Base-by-base conservation (phyloP, 1,140 invertebrate genomes). In the Harpegnathos saltator region DNA sequence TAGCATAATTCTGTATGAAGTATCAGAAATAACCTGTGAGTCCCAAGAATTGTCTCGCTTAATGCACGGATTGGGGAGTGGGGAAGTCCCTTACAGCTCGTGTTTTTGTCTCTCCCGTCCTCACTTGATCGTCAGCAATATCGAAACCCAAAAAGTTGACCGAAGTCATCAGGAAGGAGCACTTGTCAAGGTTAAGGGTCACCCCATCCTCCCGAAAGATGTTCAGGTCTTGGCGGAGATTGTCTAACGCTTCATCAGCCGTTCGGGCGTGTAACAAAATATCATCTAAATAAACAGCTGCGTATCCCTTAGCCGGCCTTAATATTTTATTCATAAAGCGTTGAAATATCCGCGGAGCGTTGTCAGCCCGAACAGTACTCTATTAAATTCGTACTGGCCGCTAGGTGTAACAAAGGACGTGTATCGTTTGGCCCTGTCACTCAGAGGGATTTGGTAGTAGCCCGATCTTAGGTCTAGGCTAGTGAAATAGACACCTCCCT, bases 21-120 rank as follows among this genome's bases (percentile, higher is more conserved):
- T 48, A n/a, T 0, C 72, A 15, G 14, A 74, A 61, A 48, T 81
- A 89, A 12, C 56, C 56, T 22, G 44, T 62, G 19, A 77, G 26
- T 17, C 87, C 83, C 15, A 91, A 24, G 50, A 89, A 91, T 33
- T 52, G 81, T 11, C 82, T 82, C 11, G 91, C 26, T 69, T 84
- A 2, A 78, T 85, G 85, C 4, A 59, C 58, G 19, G 61, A 56
- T 1, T 26, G 9, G 1, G 48, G 48, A 2, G 14, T 26, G 11
- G 66, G 48, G 7, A 44, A 69, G 5, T 69, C 29, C 3, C 11
- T 15, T 1, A 54, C 48, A 0, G 56, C 26, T 22, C 50, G 14
- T 17, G 52, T 61, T 48, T 74, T 74, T 0, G 0, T 24, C 12
- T 48, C 9, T 5, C 58, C 58, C 26, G 72, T 33, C 19, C 5